These are phyloP conservation scores for Melanaphis sacchari DNA, from an alignment of 1,140 invertebrate genomes.

Conservation along the genomic window DNA sequence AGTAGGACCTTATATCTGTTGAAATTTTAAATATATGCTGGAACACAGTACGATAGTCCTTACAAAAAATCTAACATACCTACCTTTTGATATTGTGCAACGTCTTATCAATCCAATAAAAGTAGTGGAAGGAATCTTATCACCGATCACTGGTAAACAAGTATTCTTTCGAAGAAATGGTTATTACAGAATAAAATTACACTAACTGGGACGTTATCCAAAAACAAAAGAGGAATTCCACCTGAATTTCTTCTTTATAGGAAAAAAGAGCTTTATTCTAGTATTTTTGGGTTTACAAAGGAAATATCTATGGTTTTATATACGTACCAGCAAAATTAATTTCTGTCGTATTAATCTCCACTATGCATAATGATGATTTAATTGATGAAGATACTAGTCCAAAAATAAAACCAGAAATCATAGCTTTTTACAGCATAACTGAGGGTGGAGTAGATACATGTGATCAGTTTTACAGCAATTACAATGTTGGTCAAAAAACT, in stretches of 20 bases:
- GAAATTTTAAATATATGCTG: constrained; percentile 19
- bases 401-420: constrained; percentile 63
- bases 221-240: constrained; percentile 41
- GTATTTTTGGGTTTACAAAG: constrained; percentile 35
- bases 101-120: constrained; percentile 59
- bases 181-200: constrained; percentile 42
- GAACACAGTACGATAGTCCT: constrained; percentile 61
- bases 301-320: constrained; percentile 58
- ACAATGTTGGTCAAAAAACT: constrained; percentile 56
- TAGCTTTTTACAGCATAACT: constrained; percentile 63
- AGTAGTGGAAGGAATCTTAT: constrained; percentile 61
- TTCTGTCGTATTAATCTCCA: constrained; percentile 62
- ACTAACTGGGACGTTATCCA: not conserved
- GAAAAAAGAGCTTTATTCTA: constrained; percentile 23
- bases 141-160: constrained; percentile 61
- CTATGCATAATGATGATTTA: constrained; percentile 60
- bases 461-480: constrained; percentile 62
- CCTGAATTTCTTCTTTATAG: not conserved
- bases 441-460: constrained; percentile 65
- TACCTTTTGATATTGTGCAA: constrained; percentile 60
- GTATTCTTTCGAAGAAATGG: not conserved
- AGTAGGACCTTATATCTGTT: constrained; percentile 52
- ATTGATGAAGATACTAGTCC: constrained; percentile 60
- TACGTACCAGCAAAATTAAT: constrained; percentile 60
- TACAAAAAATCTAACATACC: constrained; percentile 61